Evolutionary conservation across 2,888 invertebrate genomes (phyloP).

Genomic region (Seira musarum): DNA sequence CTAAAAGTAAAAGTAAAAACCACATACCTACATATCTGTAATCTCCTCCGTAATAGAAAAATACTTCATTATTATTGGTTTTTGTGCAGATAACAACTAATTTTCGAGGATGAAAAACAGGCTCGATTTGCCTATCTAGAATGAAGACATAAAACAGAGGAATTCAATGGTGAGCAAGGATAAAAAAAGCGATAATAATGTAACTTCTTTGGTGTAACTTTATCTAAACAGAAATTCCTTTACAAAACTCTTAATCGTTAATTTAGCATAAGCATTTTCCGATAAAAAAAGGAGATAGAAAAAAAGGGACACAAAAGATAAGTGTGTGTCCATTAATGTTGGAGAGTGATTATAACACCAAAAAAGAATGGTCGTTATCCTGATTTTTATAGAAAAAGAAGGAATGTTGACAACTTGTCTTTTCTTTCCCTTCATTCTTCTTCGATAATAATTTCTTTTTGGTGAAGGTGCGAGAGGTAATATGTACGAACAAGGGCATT

Average conservation of each 20-base stretch:
- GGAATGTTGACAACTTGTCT: slow-evolving; percentile 54
- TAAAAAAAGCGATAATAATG: background rate
- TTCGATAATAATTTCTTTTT: slow-evolving; percentile 33
- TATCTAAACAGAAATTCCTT: slow-evolving; percentile 12
- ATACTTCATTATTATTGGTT: background rate
- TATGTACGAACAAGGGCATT: slow-evolving; percentile 46
- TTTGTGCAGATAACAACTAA: background rate
- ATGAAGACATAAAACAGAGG: slow-evolving; percentile 10
- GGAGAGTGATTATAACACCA: slow-evolving; percentile 11
- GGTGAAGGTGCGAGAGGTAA: slow-evolving; percentile 16
- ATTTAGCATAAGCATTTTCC: slow-evolving; percentile 9
- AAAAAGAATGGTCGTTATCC: slow-evolving; percentile 20
- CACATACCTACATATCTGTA: background rate
- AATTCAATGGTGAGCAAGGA: too few species aligned
- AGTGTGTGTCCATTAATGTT: slow-evolving; percentile 6
- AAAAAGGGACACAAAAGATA: background rate
- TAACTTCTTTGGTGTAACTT: background rate
- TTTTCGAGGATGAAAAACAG: background rate
- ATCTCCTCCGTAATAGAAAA: background rate
- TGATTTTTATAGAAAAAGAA: slow-evolving; percentile 22
- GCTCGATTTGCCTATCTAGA: slow-evolving; percentile 6
- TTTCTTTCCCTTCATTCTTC: slow-evolving; percentile 31
- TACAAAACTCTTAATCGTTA: slow-evolving; percentile 13
- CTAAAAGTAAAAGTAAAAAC: background rate
- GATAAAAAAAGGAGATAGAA: slow-evolving; percentile 5